phyloP scores from a whole-genome alignment of 30 jellyfish, hydroid and myxozoan species.

The Chironex yamaguchii region DNA sequence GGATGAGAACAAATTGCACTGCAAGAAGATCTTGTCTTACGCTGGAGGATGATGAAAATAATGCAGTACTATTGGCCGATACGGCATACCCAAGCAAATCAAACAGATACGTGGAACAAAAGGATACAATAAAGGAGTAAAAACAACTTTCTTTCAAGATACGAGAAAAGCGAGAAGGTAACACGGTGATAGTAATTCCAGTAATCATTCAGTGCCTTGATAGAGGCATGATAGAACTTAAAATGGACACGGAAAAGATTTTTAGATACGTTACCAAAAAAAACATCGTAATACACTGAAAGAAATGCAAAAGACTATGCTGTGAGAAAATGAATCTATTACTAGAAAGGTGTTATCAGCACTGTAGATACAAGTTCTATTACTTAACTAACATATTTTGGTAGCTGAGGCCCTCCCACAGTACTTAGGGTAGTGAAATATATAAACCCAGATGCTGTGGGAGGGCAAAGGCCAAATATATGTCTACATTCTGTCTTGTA shows the following conservation, averaged over 20 bases:
- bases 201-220: too few relatives aligned
- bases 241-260: too few relatives aligned
- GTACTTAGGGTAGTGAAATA: background rate
- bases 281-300: background rate
- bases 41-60: background rate
- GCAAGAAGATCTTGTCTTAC: background rate
- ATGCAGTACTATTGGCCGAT: background rate
- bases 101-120: too few relatives aligned
- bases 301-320: background rate
- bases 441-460: background rate
- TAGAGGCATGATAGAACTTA: too few relatives aligned
- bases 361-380: too few relatives aligned
- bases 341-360: too few relatives aligned
- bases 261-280: background rate
- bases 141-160: too few relatives aligned
- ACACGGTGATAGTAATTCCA: too few relatives aligned
- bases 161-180: too few relatives aligned
- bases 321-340: too few relatives aligned
- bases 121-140: too few relatives aligned
- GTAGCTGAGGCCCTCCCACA: background rate
- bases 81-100: background rate
- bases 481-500: too few relatives aligned
- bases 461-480: background rate
- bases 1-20: background rate
- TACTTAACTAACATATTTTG: background rate